These are phyloP conservation scores for Grallaria varia DNA, from an alignment of 2,113 vertebrate species.

Conservation along the genomic window DNA sequence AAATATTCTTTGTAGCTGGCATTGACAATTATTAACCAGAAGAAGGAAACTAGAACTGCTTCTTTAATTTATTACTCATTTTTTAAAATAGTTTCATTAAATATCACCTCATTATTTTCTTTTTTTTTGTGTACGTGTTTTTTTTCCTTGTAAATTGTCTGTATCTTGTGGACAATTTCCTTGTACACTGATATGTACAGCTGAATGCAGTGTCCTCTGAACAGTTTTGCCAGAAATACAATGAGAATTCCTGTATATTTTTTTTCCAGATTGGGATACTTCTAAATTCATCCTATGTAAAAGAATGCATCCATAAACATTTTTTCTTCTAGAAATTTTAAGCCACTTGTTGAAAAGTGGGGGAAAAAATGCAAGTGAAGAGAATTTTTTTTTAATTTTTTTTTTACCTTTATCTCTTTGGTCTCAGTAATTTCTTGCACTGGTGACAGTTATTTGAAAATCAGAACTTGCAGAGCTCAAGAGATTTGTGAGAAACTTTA, in stretches of 20 bases:
- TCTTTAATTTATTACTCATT: background rate
- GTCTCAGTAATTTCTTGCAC: background rate
- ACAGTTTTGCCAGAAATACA: background rate
- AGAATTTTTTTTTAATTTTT: background rate
- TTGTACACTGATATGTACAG: background rate
- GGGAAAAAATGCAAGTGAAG: background rate
- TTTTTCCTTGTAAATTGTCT: background rate
- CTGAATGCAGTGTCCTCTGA: background rate
- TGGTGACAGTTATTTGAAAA: background rate
- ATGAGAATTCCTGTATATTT: background rate
- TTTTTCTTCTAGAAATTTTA: background rate
- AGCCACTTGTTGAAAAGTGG: background rate
- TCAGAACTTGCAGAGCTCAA: background rate
- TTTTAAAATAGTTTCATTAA: constrained; percentile 27
- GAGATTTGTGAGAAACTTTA: background rate
- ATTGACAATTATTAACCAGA: background rate
- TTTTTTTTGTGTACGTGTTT: background rate
- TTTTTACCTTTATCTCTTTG: background rate
- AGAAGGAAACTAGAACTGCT: background rate
- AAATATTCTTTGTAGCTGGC: background rate
- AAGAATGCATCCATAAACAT: background rate
- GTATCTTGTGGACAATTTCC: background rate
- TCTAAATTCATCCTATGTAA: background rate
- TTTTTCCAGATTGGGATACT: background rate
- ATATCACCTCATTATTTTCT: background rate